Base-by-base conservation (phyloP, 2,113 vertebrate species). In the Hemicordylus capensis region DNA sequence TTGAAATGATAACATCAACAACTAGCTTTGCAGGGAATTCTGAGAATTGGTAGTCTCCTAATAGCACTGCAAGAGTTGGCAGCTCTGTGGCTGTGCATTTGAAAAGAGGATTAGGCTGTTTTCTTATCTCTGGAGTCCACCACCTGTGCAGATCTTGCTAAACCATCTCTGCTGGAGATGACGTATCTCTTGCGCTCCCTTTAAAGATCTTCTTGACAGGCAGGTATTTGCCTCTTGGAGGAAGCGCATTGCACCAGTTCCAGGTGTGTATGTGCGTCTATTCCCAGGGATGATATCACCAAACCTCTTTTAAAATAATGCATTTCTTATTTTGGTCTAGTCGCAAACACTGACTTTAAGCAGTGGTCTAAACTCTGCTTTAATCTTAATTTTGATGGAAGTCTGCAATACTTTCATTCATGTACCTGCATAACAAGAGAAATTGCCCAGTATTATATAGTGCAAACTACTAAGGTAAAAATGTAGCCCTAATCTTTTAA, bases 91-190 rank as follows among this genome's bases (percentile, higher is more conserved):
- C 10, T 85, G 14, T 51, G 54, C 84, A 85, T 73, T 39, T 79
- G 69, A 80, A 80, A 31, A 63, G 69, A 58, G 67, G 76, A 79
- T 91, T 83, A 88, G 56, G 39, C 51, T 85, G 8, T 64, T 79
- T 90, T 34, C 28, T 54, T 91, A 59, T 46, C 76, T 89, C 89
- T 88, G 69, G 64, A 91, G 81, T 80, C 83, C 74, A 26, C 72
- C 89, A 14, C 73, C 66, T 0, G 1, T 77, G 37, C 46, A 88
- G 58, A 48, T 84, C 39, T 76, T 0, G 0, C 61, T 84, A 74
- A 83, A 44, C 14, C 17, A n/a, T 87, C 76, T 34, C 72, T 80
- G 82, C 61, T 44, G 59, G 1, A 63, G 75, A 26, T 37, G 46
- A 24, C 74, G 89, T 83, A 61, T 84, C 24, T 39, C 46, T 84